Evolutionary conservation across 2,888 invertebrate species (phyloP).

Genomic region (Darwinula stevensoni): DNA sequence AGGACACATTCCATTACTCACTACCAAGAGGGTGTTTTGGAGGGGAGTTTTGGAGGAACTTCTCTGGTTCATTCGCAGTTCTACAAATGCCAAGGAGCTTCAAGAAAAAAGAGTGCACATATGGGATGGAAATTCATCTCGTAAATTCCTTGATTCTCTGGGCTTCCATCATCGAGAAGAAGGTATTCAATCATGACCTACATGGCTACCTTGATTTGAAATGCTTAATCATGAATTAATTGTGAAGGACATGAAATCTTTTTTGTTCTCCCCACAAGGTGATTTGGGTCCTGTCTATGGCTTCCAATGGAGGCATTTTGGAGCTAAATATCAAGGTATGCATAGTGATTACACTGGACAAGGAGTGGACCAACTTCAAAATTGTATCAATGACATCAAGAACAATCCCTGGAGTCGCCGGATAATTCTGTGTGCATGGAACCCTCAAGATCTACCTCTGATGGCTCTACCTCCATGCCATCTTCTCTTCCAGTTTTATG

Average conservation of each 20-base stretch:
- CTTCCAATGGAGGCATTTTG: conserved; percentile 94
- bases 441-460: conserved; percentile 47
- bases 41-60: conserved; percentile 71
- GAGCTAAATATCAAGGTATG: conserved; percentile 57
- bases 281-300: conserved; percentile 92
- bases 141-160: conserved; percentile 52
- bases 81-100: conserved; percentile 57
- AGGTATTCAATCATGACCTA: too few relatives aligned
- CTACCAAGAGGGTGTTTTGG: conserved; percentile 81
- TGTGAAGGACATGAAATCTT: too few relatives aligned
- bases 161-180: conserved; percentile 59
- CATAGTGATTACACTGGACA: conserved; percentile 44
- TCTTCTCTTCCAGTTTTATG: conserved; percentile 77
- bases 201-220: not conserved
- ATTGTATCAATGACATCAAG: conserved; percentile 42
- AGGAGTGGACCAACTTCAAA: conserved; percentile 64
- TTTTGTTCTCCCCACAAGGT: conserved; percentile 20
- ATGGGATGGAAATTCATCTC: conserved; percentile 85
- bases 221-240: conserved; percentile 50
- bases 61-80: conserved; percentile 74
- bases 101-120: conserved; percentile 52
- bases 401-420: conserved; percentile 56
- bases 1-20: conserved; percentile 49
- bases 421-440: conserved; percentile 85
- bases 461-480: conserved; percentile 97